Evolutionary conservation across 2,888 invertebrate species (phyloP).

Genomic region (Laothoe populi): DNA sequence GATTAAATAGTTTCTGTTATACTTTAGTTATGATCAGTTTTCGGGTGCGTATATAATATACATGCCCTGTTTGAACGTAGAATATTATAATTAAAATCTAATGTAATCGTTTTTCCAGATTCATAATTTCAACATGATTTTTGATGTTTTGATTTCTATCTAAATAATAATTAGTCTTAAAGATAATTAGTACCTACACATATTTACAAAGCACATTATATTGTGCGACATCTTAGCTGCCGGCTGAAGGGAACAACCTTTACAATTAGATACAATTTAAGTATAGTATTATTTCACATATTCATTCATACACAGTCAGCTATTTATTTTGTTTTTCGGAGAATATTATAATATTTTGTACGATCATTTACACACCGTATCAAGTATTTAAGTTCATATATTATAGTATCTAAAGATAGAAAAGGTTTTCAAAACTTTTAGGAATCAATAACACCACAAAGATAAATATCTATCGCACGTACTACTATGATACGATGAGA

Average conservation of each 20-base stretch:
- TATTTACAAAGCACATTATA: slow-evolving; percentile 74
- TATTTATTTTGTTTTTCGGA: slow-evolving; percentile 55
- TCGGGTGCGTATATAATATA: background rate
- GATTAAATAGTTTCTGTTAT: background rate
- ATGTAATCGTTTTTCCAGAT: background rate
- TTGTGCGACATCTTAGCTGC: slow-evolving; percentile 75
- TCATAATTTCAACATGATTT: slow-evolving; percentile 8
- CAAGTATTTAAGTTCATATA: slow-evolving; percentile 9
- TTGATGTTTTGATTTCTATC: slow-evolving; percentile 67
- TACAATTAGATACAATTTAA: slow-evolving; percentile 33
- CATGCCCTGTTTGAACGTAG: background rate
- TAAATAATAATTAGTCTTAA: slow-evolving; percentile 68
- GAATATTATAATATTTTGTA: slow-evolving; percentile 82
- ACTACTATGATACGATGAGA: slow-evolving; percentile 40
- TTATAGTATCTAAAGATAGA: slow-evolving; percentile 41
- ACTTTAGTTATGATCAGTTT: background rate
- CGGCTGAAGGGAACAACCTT: slow-evolving; percentile 71
- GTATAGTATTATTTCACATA: slow-evolving; percentile 29
- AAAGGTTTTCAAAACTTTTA: slow-evolving; percentile 42
- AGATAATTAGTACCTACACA: slow-evolving; percentile 67
- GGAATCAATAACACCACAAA: slow-evolving; percentile 15
- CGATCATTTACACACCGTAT: slow-evolving; percentile 57
- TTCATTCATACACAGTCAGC: slow-evolving; percentile 60
- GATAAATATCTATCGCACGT: slow-evolving; percentile 36
- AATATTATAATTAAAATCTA: background rate